A percentile compares a stretch with the other conserved stretches of the same genome.
These are phyloP conservation scores for Catotricha subobsoleta DNA, from an alignment of 2,888 invertebrate species.

Conservation along the genomic window DNA sequence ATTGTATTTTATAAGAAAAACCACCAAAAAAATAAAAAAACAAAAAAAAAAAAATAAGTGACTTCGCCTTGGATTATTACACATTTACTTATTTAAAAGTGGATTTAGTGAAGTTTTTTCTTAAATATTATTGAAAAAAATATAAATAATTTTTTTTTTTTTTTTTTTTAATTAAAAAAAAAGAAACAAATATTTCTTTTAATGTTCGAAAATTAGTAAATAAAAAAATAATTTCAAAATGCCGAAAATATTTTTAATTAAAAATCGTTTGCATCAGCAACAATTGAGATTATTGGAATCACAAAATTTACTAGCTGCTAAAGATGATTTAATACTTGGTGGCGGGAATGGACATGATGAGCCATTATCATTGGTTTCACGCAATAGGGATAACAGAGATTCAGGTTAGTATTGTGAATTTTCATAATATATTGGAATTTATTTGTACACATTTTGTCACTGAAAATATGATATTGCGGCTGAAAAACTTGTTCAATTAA, in stretches of 20 bases:
- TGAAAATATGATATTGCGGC: neutral
- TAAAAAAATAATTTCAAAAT: conserved; percentile 30
- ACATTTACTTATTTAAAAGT: too few relatives aligned
- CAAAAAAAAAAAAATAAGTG: too few relatives aligned
- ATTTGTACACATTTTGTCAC: neutral
- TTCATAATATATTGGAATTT: neutral
- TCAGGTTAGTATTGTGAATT: conserved; percentile 29
- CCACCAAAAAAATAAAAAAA: too few relatives aligned
- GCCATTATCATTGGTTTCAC: conserved; percentile 43
- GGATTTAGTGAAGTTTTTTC: too few relatives aligned
- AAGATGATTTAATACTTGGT: conserved; percentile 41
- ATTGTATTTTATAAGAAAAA: too few relatives aligned
- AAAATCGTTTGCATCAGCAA: conserved; percentile 81
- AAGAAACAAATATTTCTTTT: neutral
- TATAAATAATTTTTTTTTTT: too few relatives aligned
- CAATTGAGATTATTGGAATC: conserved; percentile 67
- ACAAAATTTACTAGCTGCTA: conserved; percentile 51
- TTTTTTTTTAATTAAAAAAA: too few relatives aligned
- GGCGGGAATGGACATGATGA: conserved; percentile 33
- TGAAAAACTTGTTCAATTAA: neutral
- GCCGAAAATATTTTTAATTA: conserved; percentile 88
- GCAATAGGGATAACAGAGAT: conserved; percentile 31
- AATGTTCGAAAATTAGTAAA: neutral
- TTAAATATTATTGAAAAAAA: too few relatives aligned
- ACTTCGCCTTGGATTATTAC: too few relatives aligned